Evolutionary conservation across 2,113 vertebrate genomes (phyloP).

Genomic region (Saimiri boliviensis): DNA sequence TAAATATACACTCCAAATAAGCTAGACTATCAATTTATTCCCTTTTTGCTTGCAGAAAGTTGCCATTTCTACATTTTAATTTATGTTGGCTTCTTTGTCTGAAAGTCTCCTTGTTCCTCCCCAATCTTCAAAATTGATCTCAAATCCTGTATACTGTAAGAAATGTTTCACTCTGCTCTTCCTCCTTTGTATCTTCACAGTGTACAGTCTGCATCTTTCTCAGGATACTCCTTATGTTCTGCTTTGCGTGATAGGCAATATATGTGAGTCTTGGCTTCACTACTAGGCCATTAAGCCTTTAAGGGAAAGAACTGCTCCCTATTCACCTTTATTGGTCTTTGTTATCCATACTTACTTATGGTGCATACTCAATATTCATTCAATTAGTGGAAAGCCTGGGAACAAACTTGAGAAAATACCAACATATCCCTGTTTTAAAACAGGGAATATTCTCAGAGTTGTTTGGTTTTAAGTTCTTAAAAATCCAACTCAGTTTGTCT

Average conservation of each 20-base stretch:
- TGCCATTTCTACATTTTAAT: constrained; percentile 32
- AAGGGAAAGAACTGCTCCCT: not conserved
- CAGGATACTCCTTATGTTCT: not conserved
- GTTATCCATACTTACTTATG: not conserved
- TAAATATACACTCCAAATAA: constrained; percentile 24
- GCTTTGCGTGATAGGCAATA: not conserved
- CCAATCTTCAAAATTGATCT: not conserved
- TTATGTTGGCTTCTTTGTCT: not conserved
- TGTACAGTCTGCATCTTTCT: not conserved
- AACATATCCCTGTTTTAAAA: not conserved
- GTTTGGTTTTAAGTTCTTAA: not conserved
- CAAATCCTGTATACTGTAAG: not conserved
- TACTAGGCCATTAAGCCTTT: not conserved
- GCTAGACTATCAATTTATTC: not conserved
- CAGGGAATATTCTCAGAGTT: not conserved
- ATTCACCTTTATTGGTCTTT: not conserved
- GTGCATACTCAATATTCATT: not conserved
- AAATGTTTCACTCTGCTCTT: not conserved
- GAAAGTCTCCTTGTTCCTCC: not conserved
- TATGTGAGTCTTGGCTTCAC: not conserved
- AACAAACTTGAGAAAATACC: constrained; percentile 23
- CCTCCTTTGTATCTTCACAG: not conserved
- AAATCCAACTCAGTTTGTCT: not conserved
- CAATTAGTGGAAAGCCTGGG: not conserved
- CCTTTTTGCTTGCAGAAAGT: constrained; percentile 29